Conservation (phyloP, 2,113 vertebrate genomes). For the Psittacara wagleri region DNA sequence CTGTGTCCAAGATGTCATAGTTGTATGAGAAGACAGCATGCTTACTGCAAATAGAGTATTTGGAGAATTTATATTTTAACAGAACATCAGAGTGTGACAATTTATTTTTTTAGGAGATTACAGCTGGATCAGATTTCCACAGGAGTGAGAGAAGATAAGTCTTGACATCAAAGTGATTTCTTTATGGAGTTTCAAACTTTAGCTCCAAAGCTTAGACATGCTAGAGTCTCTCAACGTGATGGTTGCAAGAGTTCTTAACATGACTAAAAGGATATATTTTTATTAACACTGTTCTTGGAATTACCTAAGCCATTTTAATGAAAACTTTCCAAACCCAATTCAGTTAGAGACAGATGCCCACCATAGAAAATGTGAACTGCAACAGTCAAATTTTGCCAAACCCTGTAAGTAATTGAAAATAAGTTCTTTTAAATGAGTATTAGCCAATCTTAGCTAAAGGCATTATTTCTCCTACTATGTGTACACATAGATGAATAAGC, state of each 20-base stretch:
- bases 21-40: not conserved
- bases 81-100: not conserved
- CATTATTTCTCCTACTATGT: constrained; percentile 9
- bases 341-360: not conserved
- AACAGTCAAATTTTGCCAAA: constrained; percentile 10
- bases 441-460: constrained; percentile 1
- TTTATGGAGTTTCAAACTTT: not conserved
- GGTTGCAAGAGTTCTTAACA: not conserved
- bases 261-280: not conserved
- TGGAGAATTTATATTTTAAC: constrained; percentile 33
- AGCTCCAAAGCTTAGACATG: not conserved
- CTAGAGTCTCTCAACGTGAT: not conserved
- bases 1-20: not conserved
- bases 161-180: constrained; percentile 44
- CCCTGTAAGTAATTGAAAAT: not conserved
- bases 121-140: constrained; percentile 32
- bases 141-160: constrained; percentile 19
- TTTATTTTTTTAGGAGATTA: constrained; percentile 28
- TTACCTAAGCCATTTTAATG: not conserved
- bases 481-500: not conserved
- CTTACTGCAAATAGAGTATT: not conserved
- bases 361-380: constrained; percentile 26
- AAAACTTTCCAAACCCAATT: not conserved
- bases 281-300: not conserved
- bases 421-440: not conserved